These are phyloP conservation scores for Eulemur albifrons DNA, from an alignment of 2,797 vertebrate species.

Conservation along the genomic window DNA sequence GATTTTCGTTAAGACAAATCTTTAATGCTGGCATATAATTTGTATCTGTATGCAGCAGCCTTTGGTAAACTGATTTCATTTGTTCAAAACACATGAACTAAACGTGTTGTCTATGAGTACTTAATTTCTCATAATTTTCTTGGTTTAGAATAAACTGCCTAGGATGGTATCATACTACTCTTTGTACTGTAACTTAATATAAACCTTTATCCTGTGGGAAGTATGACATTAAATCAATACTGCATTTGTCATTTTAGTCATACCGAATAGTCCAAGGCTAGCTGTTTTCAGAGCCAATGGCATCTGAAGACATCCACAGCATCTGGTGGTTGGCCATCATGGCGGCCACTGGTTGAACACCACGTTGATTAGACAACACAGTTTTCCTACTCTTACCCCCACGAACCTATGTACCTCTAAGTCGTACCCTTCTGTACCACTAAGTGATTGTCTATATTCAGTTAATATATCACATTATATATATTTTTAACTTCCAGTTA, in stretches of 20 bases:
- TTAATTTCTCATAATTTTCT: neutral
- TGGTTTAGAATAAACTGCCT: neutral
- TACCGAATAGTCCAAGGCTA: neutral
- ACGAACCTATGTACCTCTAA: neutral
- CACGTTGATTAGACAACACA: neutral
- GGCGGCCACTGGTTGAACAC: neutral
- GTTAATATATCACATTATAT: neutral
- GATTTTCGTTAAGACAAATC: neutral
- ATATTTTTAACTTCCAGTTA: neutral
- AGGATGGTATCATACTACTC: neutral
- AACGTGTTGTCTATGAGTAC: neutral
- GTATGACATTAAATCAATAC: no score
- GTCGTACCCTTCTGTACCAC: neutral
- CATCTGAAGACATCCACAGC: neutral
- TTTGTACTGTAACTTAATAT: neutral
- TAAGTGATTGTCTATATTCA: neutral
- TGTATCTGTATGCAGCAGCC: neutral
- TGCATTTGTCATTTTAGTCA: neutral
- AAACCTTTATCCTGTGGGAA: neutral
- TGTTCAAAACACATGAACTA: neutral
- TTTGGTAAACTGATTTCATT: neutral
- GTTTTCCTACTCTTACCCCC: neutral
- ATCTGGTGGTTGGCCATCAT: fast-evolving
- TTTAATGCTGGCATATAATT: neutral
- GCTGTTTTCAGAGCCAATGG: neutral